phyloP scores from a whole-genome alignment of 2,113 vertebrate species.

The Sus scrofa region DNA sequence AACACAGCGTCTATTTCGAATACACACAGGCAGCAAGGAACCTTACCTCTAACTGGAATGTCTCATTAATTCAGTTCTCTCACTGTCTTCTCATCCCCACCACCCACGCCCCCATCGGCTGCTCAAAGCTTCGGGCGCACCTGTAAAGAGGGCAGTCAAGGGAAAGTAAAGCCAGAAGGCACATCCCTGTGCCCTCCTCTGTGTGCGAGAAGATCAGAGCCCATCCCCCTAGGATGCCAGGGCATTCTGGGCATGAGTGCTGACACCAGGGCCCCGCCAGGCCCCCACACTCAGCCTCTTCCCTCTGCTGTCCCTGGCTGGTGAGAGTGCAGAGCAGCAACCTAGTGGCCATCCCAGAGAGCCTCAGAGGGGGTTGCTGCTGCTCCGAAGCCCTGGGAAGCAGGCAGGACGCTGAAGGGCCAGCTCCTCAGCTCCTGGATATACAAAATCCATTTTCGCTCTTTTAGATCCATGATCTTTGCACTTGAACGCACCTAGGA shows the following conservation, averaged over 20 bases:
- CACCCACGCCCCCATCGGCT: accelerated
- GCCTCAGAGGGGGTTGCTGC: accelerated
- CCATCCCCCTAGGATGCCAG: accelerated
- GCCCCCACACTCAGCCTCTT: neutral
- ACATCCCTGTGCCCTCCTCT: neutral
- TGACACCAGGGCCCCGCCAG: neutral
- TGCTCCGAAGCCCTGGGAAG: neutral
- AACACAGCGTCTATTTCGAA: neutral
- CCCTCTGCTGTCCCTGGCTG: no score
- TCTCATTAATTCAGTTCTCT: neutral
- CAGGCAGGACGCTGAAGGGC: neutral
- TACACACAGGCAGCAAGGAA: neutral
- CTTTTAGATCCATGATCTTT: neutral
- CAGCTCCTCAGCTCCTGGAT: neutral
- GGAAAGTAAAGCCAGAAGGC: neutral
- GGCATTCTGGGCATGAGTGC: accelerated
- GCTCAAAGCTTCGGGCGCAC: neutral
- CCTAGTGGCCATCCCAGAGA: neutral
- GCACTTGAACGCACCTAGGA: neutral
- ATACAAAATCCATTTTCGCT: neutral
- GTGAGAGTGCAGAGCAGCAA: neutral
- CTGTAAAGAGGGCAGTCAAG: neutral
- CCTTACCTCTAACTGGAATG: neutral
- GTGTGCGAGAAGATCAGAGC: neutral
- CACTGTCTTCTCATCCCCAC: neutral